Evolutionary conservation across 1,140 invertebrate genomes (phyloP), one percentile per base, ranked within the genome.

Genomic region (Drosophila sp.): DNA sequence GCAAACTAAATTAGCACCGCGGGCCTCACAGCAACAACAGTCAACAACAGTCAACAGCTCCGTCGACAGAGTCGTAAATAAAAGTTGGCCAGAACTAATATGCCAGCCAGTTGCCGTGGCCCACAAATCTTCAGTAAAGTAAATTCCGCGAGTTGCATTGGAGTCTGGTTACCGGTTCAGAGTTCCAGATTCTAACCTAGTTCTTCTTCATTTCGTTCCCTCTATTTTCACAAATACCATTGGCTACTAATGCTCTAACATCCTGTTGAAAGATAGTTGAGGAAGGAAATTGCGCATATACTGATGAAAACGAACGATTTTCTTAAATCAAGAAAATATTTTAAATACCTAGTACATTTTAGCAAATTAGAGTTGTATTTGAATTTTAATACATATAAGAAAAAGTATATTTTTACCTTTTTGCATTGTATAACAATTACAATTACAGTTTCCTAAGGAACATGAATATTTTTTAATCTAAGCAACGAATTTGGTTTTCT

Each of bases 61-160:
- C 9, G 29, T 21, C 38, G 16, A 45, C 45, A 40, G 25, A 43
- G 59, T 76, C 82, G 71, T 86, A 87, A 86, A 87, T 86, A 87
- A 87, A 86, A 86, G 43, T 86, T 81, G 45, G 48, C 67, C 74
- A 40, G 18, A 80, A 86, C 81, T 84, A 86, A 84, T 84, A 84
- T 84, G 80, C 80, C 81, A 81, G 57, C 62, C 2, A 58, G 53
- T 53, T 43, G 61, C 27, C 38, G 14, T 57, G 46, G 34, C 78
- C 62, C 78, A 82, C 82, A 87, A 87, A 86, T 86, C 81, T 86
- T 78, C 21, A 66, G 66, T 32, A 86, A 86, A 78, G 58, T 64
- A 82, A 81, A 82, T 64, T 63, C 69, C 53, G 66, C 59, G 50
- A 43, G 41, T 50, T 67, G 62, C 62, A 66, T 67, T 67, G 38